Base-by-base conservation (phyloP, 1,140 invertebrate species). In the Euwallacea fornicatus region DNA sequence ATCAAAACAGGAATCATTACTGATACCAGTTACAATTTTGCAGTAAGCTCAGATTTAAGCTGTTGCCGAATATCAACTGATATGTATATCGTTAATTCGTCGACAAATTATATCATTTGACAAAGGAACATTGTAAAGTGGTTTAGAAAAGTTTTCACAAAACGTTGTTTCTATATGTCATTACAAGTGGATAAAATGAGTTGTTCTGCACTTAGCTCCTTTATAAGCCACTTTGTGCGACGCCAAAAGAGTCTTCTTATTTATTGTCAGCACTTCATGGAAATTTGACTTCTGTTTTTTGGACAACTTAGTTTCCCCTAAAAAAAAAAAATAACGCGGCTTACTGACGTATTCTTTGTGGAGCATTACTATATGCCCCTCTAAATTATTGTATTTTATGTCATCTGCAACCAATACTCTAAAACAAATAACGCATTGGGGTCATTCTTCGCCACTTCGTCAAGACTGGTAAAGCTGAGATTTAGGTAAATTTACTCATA, bases 121-220 rank as follows among this genome's bases (percentile, higher is more conserved):
- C 4, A 33, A 4, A 33, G 21, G 21, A 33, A 33, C 4, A 33
- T 33, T 4, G 21, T 58, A 42, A 72, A 74, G 64, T 69, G 66
- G 61, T 65, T 74, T 71, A 53, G 55, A 59, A 60, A 43, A 69
- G 54, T 66, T 66, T 58, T 63, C 68, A 55, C 70, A 53, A 62
- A 43, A 71, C 66, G 61, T 63, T 33, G 21, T 33, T 33, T 33
- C 21, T 33, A 33, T 1, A 33, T 33, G 21, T 33, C 21, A 1
- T 61, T 68, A 47, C 59, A 3, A 41, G 58, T 4, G 10, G 41
- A 21, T 60, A 60, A 41, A 60, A 60, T 46, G 2, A 66, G 50
- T 60, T 60, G 58, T 60, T 42, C 46, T 16, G 16, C 21, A 33
- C 4, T 33, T 33, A 33, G 21, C 21, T 33, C 1, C 21, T 33